phyloP scores from a whole-genome alignment of 2,113 vertebrate genomes.

The Irena cyanogastra region DNA sequence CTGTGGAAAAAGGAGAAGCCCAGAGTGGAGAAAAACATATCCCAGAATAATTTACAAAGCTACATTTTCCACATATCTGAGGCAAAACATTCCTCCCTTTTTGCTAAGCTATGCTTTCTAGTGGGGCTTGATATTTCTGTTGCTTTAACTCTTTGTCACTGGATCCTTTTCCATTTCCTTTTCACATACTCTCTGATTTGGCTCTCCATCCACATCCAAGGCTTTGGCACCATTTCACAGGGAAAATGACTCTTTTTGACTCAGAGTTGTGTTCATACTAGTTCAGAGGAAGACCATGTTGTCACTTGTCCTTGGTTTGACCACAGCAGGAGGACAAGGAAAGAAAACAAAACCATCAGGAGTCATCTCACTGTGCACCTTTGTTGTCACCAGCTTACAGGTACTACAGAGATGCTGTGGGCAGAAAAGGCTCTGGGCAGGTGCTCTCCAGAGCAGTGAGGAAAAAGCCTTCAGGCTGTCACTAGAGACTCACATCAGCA shows the following conservation, averaged over 20 bases:
- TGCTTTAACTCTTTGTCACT: background rate
- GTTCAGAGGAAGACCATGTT: background rate
- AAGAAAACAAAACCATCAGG: background rate
- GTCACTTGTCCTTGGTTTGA: background rate
- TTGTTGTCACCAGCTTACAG: background rate
- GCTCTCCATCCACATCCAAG: background rate
- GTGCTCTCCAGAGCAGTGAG: background rate
- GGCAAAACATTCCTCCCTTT: background rate
- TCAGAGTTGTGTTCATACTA: background rate
- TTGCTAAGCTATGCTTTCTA: background rate
- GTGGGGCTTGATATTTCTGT: background rate
- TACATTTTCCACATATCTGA: constrained; percentile 11
- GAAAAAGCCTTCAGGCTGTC: background rate
- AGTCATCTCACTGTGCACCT: background rate
- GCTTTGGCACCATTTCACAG: background rate
- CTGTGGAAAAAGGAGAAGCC: constrained; percentile 29
- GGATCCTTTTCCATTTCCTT: background rate
- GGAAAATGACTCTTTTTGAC: background rate
- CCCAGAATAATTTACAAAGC: background rate
- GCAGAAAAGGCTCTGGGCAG: background rate
- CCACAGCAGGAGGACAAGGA: background rate
- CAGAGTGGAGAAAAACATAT: background rate
- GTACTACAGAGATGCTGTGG: background rate
- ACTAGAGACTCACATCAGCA: background rate
- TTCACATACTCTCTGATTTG: background rate